These are phyloP conservation scores for Rutilus rutilus DNA, from an alignment of 2,113 vertebrate genomes.

Conservation along the genomic window DNA sequence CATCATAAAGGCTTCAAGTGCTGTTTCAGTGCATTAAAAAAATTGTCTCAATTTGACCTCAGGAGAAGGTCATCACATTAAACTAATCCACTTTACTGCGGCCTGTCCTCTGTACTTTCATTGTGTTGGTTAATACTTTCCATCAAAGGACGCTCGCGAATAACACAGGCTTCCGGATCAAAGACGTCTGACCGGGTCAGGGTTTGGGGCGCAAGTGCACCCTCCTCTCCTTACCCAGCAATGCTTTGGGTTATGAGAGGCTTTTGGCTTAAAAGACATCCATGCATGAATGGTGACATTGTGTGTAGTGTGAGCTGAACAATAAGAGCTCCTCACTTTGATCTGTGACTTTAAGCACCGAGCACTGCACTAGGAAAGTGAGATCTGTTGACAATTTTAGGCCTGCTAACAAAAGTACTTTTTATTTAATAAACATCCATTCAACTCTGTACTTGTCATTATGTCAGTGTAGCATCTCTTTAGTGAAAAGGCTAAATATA, in stretches of 20 bases:
- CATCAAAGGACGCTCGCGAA: constrained; percentile 68
- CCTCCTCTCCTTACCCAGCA: constrained; percentile 53
- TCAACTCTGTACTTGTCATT: too few relatives aligned
- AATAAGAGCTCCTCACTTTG: constrained; percentile 52
- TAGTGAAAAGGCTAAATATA: too few relatives aligned
- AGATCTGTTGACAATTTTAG: background rate
- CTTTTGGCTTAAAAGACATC: constrained; percentile 16
- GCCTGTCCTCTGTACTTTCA: constrained; percentile 47
- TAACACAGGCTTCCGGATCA: constrained; percentile 61
- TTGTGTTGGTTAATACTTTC: constrained; percentile 50
- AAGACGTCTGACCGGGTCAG: constrained; percentile 64
- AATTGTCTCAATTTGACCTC: constrained; percentile 57
- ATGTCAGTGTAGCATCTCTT: too few relatives aligned
- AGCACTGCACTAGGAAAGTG: constrained; percentile 10
- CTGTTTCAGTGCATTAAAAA: constrained; percentile 44
- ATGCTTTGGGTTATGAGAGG: constrained; percentile 31
- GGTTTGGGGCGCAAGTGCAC: constrained; percentile 60
- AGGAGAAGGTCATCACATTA: constrained; percentile 72
- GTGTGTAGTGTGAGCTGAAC: constrained; percentile 59
- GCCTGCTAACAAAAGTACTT: background rate
- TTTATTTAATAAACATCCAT: background rate
- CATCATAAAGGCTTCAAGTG: constrained; percentile 9
- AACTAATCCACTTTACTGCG: constrained; percentile 55
- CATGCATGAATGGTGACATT: constrained; percentile 68
- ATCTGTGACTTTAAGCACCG: constrained; percentile 58